Base-by-base conservation (phyloP, 2,888 invertebrate genomes). In the Lasioglossum marginatum region DNA sequence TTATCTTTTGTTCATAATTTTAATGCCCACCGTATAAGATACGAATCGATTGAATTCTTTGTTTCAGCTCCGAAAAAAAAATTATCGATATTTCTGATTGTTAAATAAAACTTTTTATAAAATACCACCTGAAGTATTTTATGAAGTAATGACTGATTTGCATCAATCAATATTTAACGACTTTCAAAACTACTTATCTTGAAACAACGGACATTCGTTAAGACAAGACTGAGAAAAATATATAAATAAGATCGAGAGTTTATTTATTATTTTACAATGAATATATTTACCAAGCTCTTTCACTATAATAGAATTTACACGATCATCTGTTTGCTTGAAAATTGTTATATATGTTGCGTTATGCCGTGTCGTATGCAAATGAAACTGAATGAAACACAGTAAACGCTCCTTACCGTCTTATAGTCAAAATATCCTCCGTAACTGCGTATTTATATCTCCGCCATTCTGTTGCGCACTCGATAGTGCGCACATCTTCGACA, bases 361-460 rank as follows among this genome's bases (percentile, higher is more conserved):
- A 8, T 34, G 19, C 31, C 31, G 16, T 31, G 27, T 31, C 6
- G 4, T 34, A 72, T 19, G 31, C 6, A 8, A n/a, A n/a, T n/a
- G n/a, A n/a, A n/a, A n/a, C n/a, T n/a, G n/a, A n/a, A 48, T 74
- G 73, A 83, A 83, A 63, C 16, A 63, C 31, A 4, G 4, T 12
- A 60, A 60, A 60, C 10, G 31, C 27, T 63, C 14, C 60, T 63
- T 31, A 63, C 31, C 60, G 31, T 60, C 60, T 43, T 43, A 12
- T 63, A 63, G 4, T 16, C 14, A 5, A 63, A 31, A 16, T 63
- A 16, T 31, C n/a, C 16, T 27, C 27, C n/a, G 31, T 27, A 27
- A 27, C 27, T 60, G 60, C 14, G 14, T 63, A 63, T 27, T 12
- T 60, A 27, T 27, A 60, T 60, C 16, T 16, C 31, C 63, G 16